phyloP scores from a whole-genome alignment of 2,888 invertebrate species.

The Pterobdella sp. region DNA sequence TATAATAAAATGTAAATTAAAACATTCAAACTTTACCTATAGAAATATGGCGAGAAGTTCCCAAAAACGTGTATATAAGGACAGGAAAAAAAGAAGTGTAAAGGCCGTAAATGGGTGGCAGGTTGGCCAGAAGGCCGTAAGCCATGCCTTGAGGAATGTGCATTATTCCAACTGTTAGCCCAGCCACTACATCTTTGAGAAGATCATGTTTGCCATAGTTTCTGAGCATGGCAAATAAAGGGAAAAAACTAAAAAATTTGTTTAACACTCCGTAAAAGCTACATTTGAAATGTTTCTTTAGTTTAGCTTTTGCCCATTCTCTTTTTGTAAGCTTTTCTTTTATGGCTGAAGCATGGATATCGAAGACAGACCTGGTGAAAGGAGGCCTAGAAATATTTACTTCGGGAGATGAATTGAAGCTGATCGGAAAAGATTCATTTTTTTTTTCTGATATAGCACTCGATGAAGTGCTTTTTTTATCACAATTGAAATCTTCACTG shows the following conservation, averaged over 20 bases:
- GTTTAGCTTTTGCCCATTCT: slow-evolving; percentile 6
- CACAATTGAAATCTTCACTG: no score
- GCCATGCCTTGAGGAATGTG: slow-evolving; percentile 55
- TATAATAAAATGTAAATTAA: no score
- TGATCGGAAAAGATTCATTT: no score
- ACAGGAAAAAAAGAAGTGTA: slow-evolving; percentile 90
- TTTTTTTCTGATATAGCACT: no score
- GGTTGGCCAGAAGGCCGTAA: slow-evolving; percentile 55
- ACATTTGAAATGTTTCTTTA: neutral
- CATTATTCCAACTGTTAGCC: slow-evolving; percentile 66
- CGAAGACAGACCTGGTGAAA: slow-evolving; percentile 19
- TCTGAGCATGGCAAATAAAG: slow-evolving; percentile 44
- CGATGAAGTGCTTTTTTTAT: no score
- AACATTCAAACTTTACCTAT: slow-evolving; percentile 67
- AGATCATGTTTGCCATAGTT: slow-evolving; percentile 54
- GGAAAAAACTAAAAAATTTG: slow-evolving; percentile 40
- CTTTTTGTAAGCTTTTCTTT: neutral
- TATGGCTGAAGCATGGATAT: slow-evolving; percentile 9
- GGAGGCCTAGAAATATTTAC: slow-evolving; percentile 17
- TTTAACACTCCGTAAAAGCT: neutral
- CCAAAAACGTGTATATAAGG: slow-evolving; percentile 73
- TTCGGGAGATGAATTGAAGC: neutral
- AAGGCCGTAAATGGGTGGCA: slow-evolving; percentile 56
- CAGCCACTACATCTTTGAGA: slow-evolving; percentile 68
- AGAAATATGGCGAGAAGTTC: slow-evolving; percentile 80